Evolutionary conservation across 92 coral and sea anemone genomes (phyloP).

Genomic region (Diadumene lineata): DNA sequence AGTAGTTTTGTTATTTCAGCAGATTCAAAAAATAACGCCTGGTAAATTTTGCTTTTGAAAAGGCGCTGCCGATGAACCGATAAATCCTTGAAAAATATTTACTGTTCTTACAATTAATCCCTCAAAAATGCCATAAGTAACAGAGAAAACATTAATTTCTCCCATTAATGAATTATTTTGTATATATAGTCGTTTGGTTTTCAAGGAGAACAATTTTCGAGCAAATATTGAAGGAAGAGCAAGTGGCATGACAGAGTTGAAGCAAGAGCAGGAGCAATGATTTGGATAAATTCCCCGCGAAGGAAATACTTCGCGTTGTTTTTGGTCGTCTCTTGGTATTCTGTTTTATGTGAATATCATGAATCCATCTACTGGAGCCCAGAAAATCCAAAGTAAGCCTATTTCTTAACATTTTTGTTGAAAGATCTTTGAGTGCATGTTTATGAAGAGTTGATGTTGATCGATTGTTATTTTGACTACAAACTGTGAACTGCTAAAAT

Average conservation of each 20-base stretch:
- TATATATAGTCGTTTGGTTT: background rate
- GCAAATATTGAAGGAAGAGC: no score
- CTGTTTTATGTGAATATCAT: conserved; percentile 18
- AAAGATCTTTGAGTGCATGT: background rate
- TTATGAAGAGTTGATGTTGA: background rate
- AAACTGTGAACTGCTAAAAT: background rate
- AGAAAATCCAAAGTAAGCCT: conserved; percentile 29
- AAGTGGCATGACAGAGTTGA: background rate
- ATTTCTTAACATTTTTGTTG: background rate
- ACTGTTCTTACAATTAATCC: background rate
- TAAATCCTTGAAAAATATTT: background rate
- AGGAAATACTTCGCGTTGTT: background rate
- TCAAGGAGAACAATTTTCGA: background rate
- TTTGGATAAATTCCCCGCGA: background rate
- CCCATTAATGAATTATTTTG: background rate
- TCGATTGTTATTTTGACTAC: background rate
- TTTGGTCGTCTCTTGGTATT: background rate
- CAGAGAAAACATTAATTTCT: background rate
- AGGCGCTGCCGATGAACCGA: conserved; percentile 27
- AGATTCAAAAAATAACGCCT: conserved; percentile 19
- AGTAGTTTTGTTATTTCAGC: conserved; percentile 2
- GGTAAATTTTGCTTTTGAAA: background rate
- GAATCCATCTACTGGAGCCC: conserved; percentile 37
- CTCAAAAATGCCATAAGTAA: background rate
- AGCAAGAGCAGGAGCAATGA: background rate